These are phyloP conservation scores for Enteromius treurensis DNA, from an alignment of 2,797 vertebrate species.

Conservation along the genomic window DNA sequence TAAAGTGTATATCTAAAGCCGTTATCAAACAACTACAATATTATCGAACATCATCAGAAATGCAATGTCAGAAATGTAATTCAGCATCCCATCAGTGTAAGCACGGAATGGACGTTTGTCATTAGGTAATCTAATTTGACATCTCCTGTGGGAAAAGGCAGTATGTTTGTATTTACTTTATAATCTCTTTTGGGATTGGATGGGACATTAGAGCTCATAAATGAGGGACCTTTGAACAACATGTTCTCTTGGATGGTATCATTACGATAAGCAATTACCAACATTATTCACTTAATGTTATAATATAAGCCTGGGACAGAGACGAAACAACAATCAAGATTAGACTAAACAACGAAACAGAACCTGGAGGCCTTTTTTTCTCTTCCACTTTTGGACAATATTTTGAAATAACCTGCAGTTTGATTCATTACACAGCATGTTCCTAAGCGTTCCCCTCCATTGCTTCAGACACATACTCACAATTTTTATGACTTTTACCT, in stretches of 20 bases:
- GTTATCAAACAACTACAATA: constrained; percentile 50
- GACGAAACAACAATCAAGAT: constrained; percentile 47
- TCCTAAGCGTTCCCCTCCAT: constrained; percentile 39
- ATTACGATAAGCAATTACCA: constrained; percentile 64
- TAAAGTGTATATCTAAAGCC: constrained; percentile 23
- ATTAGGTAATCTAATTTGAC: constrained; percentile 81
- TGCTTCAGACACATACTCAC: constrained; percentile 33
- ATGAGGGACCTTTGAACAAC: constrained; percentile 64
- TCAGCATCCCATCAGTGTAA: constrained; percentile 71
- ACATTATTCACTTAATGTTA: constrained; percentile 61
- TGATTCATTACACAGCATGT: constrained; percentile 37
- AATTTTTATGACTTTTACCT: constrained; percentile 43
- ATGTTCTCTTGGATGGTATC: constrained; percentile 59
- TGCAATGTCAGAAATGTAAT: constrained; percentile 67
- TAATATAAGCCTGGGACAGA: constrained; percentile 50
- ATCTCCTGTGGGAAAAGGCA: constrained; percentile 69
- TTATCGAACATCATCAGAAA: constrained; percentile 73
- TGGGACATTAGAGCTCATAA: constrained; percentile 69
- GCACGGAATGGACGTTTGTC: constrained; percentile 77
- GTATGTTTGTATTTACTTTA: constrained; percentile 72
- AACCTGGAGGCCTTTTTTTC: not conserved
- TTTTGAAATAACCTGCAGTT: not conserved
- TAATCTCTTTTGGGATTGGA: constrained; percentile 71
- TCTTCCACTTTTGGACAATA: not conserved
- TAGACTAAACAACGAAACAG: constrained; percentile 27